Base-by-base conservation (phyloP, 2,113 vertebrate genomes). In the Tragelaphus buxtoni region DNA sequence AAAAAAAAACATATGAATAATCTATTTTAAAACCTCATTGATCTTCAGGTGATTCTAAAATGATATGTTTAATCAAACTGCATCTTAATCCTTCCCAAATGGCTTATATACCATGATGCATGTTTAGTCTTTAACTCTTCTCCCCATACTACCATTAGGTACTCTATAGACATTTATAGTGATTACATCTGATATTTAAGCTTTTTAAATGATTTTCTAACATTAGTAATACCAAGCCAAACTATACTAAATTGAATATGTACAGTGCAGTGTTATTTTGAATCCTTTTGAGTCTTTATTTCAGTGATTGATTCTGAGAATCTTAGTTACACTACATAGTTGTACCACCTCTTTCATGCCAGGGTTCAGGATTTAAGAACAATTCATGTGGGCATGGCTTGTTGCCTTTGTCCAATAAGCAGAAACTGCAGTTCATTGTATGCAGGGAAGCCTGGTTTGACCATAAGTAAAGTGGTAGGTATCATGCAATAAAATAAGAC, bases 151-250 rank as follows among this genome's bases (percentile, higher is more conserved):
- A 80, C 49, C 77, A 79, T 47, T 91, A 88, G 56, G 55, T 96
- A 88, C 56, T 56, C 22, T 88, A 56, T 81, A 81, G 77, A 94
- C 61, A 94, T 51, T 61, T 92, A 11, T n/a, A 91, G 91, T 94
- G 61, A 85, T 95, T 90, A 91, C 88, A 45, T 58, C 30, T 95
- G 42, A 49, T 93, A 63, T 56, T 84, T 94, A 96, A 89, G 30
- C 20, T 58, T 96, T 93, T 84, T 80, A 90, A 83, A n/a, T 89
- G 42, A 61, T 89, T 88, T 63, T 94, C 61, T 86, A 42, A 58
- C 88, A 12, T 86, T 94, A 85, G 7, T 85, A 56, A 90, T 79
- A 76, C 32, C 42, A 88, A 61, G 16, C 81, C 35, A 72, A 88
- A 2, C 16, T 83, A 30, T 85, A 42, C 30, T 61, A 60, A 93